These are phyloP conservation scores for Danionella cerebrum DNA, from an alignment of 2,113 vertebrate genomes.

Conservation along the genomic window DNA sequence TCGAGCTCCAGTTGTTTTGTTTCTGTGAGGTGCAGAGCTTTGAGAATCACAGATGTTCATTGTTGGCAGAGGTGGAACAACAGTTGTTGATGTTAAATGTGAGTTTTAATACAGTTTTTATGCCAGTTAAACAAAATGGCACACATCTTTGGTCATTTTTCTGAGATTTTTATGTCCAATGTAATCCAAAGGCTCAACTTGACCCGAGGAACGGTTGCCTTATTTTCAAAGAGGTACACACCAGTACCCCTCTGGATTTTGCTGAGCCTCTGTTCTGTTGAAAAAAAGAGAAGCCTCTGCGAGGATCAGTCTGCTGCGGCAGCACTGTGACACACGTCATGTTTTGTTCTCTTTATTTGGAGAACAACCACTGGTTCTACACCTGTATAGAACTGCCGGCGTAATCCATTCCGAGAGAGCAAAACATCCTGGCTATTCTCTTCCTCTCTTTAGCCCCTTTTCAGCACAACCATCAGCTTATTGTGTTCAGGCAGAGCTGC, in stretches of 20 bases:
- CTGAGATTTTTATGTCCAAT: too few relatives aligned
- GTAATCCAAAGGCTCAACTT: background rate
- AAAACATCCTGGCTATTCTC: slow-evolving; percentile 49
- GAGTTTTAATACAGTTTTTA: background rate
- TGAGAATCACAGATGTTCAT: background rate
- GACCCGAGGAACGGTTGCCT: background rate
- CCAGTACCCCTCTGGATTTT: slow-evolving; percentile 43
- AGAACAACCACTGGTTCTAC: slow-evolving; percentile 34
- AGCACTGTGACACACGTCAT: slow-evolving; percentile 22
- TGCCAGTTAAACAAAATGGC: background rate
- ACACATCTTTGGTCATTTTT: background rate
- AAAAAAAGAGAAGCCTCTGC: slow-evolving; percentile 24
- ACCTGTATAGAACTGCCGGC: slow-evolving; percentile 55
- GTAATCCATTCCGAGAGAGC: slow-evolving; percentile 53
- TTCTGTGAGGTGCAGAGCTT: slow-evolving; percentile 57
- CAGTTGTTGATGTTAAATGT: too few relatives aligned
- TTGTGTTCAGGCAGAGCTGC: background rate
- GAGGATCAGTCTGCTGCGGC: slow-evolving; percentile 15
- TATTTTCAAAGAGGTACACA: background rate
- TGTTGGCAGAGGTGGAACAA: background rate
- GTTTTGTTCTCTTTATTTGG: slow-evolving; percentile 54
- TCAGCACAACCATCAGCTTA: slow-evolving; percentile 9
- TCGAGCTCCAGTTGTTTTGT: slow-evolving; percentile 62
- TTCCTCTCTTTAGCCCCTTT: slow-evolving; percentile 1
- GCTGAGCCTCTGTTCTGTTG: slow-evolving; percentile 49